Evolutionary conservation across 2,113 vertebrate genomes (phyloP), one percentile per base, ranked within the genome.

Genomic region (Nycticorax nycticorax): DNA sequence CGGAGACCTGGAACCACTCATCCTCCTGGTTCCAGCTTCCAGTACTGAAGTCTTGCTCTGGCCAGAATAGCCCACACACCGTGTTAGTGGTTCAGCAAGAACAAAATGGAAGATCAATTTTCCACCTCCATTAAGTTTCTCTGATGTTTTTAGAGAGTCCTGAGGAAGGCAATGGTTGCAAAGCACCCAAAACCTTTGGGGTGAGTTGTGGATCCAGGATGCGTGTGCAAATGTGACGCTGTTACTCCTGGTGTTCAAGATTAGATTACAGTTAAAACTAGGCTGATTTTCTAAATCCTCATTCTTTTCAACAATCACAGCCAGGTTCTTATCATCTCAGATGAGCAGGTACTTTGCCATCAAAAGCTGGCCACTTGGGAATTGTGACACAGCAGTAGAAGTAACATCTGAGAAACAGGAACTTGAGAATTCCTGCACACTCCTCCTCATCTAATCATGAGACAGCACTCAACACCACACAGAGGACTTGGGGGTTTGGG

Each of bases 141-240:
- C 12, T 35, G 24, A 23, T 12, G 8, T 12, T 91, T 82, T 60
- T 47, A 79, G 77, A 23, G 20, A 76, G 19, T 9, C 30, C 5
- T 2, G 3, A 71, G 9, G 52, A 63, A 60, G 10, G 2, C 52
- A 33, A n/a, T 7, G 14, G 15, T 33, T 73, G 47, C 47, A 71
- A 55, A 48, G 8, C 55, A n/a, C 45, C 28, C 33, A 39, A 30
- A 63, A 8, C 2, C 19, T 67, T 71, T 30, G 21, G 52, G 33
- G 4, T 7, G 3, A 63, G 47, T 2, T 10, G 53, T 43, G 35
- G 41, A 23, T 32, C 56, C 56, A 26, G 59, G 39, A 68, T 4
- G 2, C 0, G 0, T 0, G 5, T 22, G 8, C 50, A 60, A 41
- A 32, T 0, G 1, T 1, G 30, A 27, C 2, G 0, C 15, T 20